Evolutionary conservation across 37 sponge, comb jelly and placozoan species (phyloP), one percentile per base, ranked within the genome.

Genomic region (Aplysina aerophoba): DNA sequence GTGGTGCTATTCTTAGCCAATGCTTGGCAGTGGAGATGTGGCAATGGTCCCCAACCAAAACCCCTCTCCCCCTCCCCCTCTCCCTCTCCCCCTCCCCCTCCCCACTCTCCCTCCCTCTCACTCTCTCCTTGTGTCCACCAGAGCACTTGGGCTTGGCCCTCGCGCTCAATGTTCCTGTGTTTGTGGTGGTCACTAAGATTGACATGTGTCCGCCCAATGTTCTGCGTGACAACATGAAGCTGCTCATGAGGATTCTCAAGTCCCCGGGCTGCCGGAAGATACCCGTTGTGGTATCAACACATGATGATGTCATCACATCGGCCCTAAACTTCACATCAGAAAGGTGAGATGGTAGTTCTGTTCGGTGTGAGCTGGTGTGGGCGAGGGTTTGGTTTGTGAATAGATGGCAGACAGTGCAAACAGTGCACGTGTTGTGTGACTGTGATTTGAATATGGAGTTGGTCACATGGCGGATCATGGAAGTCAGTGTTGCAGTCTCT

Each of bases 201-300:
- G 99, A 98, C 91, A 98, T 98, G 99, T 98, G 99, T 59, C 99
- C 99, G 1, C 92, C 93, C 28, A 96, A 98, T 74, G 95, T 98
- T 27, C 95, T 98, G 0, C 93, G 95, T 81, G 97, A 98, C 57
- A 98, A 91, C 33, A 91, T 98, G 90, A 95, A 94, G 78, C 84
- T 96, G 19, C 83, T 98, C 71, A 67, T 59, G n/a, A 85, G 96
- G 31, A 90, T 98, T 22, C 90, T 98, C 39, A 98, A 98, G 80
- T 96, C 97, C 27, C 99, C 99, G 21, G 99, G 99, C 60, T 98
- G 99, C 66, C 68, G 99, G 50, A 98, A 98, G 87, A 98, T 98
- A 13, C 99, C 99, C 15, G 92, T 96, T 34, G 64, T 96, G 33
- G 97, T 98, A 15, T 86, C 88, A 55, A 83, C 80, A 19, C 81